Evolutionary conservation across 2,888 invertebrate genomes (phyloP).

Genomic region (Acleris sparsana): DNA sequence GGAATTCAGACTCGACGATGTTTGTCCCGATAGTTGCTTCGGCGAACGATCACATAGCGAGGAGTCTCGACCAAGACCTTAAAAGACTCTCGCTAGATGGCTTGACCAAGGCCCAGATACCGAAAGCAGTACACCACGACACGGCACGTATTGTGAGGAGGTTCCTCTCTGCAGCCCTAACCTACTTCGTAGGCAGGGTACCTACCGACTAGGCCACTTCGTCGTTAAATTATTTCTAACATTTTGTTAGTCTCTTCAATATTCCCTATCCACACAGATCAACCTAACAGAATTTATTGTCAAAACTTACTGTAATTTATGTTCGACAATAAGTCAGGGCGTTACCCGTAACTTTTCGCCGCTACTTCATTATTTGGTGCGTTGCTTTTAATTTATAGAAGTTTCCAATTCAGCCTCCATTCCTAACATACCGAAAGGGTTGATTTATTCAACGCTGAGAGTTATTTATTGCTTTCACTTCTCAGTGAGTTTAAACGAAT

Average conservation of each 20-base stretch:
- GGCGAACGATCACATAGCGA: too few species aligned
- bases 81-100: too few species aligned
- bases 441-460: conserved; percentile 50
- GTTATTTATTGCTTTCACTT: conserved; percentile 32
- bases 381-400: conserved; percentile 76
- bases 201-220: too few species aligned
- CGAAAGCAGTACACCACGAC: too few species aligned
- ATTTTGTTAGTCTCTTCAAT: conserved; percentile 38
- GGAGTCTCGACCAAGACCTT: too few species aligned
- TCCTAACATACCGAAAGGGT: conserved; percentile 57
- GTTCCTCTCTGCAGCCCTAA: too few species aligned
- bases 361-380: conserved; percentile 75
- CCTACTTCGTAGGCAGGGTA: too few species aligned
- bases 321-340: conserved; percentile 74
- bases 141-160: too few species aligned
- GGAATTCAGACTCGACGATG: too few species aligned
- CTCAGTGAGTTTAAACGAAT: conserved; percentile 31
- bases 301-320: conserved; percentile 77
- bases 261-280: conserved; percentile 44
- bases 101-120: too few species aligned
- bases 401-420: conserved; percentile 61
- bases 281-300: conserved; percentile 66
- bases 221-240: too few species aligned
- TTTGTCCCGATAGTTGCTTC: too few species aligned
- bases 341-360: conserved; percentile 61